These are phyloP conservation scores for Lucinisca nassula DNA, from an alignment of 2,888 invertebrate species.

Conservation along the genomic window DNA sequence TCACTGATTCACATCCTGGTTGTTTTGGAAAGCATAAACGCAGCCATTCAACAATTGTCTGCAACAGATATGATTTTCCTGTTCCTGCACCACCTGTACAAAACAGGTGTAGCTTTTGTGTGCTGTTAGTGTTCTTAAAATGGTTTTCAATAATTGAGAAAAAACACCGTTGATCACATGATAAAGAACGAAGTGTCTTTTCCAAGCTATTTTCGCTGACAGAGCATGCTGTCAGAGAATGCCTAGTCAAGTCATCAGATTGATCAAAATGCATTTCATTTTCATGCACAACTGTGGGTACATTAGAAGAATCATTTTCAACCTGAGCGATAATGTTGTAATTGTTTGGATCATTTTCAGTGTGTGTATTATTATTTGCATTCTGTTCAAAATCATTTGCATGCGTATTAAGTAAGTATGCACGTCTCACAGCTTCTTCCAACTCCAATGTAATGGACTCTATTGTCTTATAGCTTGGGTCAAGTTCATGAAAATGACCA, in stretches of 20 bases:
- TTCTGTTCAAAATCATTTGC: constrained; percentile 27
- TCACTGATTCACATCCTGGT: constrained; percentile 39
- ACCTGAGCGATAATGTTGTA: neutral
- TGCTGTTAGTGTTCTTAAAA: neutral
- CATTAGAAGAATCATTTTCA: too few species aligned
- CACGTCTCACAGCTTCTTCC: constrained; percentile 43
- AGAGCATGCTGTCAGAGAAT: constrained; percentile 23
- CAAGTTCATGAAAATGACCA: constrained; percentile 28
- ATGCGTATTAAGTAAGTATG: constrained; percentile 7
- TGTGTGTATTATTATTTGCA: constrained; percentile 41
- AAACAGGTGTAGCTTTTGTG: constrained; percentile 28
- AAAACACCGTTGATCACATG: constrained; percentile 39
- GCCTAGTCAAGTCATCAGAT: constrained; percentile 4
- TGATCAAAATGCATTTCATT: neutral
- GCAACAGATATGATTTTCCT: constrained; percentile 53
- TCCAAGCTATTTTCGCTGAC: constrained; percentile 27
- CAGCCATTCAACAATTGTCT: constrained; percentile 55
- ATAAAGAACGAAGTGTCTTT: constrained; percentile 20
- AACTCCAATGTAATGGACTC: constrained; percentile 39
- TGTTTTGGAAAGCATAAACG: constrained; percentile 20
- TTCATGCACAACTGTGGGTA: neutral
- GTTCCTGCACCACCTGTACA: constrained; percentile 51
- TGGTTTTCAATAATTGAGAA: constrained; percentile 25
- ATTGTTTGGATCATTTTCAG: neutral
- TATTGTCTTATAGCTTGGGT: constrained; percentile 19